phyloP scores from a whole-genome alignment of 2,113 vertebrate genomes.

The Vanacampus margaritifer region DNA sequence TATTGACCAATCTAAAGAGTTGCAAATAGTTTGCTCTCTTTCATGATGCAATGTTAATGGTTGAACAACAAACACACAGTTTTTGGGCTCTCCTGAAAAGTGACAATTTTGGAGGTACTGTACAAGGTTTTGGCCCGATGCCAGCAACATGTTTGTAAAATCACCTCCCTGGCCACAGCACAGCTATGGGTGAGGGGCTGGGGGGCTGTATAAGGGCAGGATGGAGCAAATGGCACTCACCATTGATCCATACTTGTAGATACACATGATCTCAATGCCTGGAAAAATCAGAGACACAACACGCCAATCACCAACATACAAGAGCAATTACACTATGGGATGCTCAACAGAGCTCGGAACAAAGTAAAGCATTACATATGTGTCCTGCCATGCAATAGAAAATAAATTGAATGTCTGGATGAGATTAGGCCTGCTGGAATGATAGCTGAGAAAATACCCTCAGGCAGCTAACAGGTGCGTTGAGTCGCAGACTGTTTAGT shows the following conservation, averaged over 20 bases:
- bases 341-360: constrained; percentile 53
- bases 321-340: constrained; percentile 63
- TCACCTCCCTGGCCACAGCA: background rate
- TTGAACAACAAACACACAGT: too few relatives aligned
- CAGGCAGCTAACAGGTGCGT: constrained; percentile 41
- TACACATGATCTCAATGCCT: constrained; percentile 97
- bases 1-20: too few relatives aligned
- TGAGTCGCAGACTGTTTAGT: constrained; percentile 18
- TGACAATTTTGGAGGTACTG: too few relatives aligned
- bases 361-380: constrained; percentile 65
- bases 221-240: constrained; percentile 74
- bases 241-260: constrained; percentile 96
- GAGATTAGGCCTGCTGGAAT: constrained; percentile 33
- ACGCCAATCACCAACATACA: constrained; percentile 62
- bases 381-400: constrained; percentile 44
- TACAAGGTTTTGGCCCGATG: too few relatives aligned
- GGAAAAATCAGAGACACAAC: constrained; percentile 63
- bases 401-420: constrained; percentile 33
- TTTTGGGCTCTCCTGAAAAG: too few relatives aligned
- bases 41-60: too few relatives aligned
- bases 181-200: background rate
- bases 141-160: too few relatives aligned
- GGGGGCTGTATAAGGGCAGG: background rate
- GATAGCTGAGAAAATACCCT: constrained; percentile 28
- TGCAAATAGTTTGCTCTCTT: too few relatives aligned